Conservation (phyloP, 2,113 vertebrate species). For the Bos indicus region DNA sequence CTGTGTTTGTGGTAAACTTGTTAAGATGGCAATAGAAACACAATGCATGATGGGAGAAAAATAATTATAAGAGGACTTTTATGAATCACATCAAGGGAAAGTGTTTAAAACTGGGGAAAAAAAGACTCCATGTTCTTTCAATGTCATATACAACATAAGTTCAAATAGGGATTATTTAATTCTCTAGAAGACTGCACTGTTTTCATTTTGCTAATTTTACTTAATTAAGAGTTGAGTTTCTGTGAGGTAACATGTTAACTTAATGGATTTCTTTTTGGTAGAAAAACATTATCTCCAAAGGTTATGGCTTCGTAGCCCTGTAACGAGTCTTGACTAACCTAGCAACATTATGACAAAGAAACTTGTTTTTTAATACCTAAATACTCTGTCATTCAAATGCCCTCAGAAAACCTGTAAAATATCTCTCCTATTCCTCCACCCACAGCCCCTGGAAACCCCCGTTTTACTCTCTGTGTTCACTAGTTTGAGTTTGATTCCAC, state of each 20-base stretch:
- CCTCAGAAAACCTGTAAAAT: background rate
- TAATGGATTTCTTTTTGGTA: background rate
- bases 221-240: background rate
- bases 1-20: background rate
- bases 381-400: background rate
- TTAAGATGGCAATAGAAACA: background rate
- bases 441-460: background rate
- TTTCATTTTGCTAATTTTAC: background rate
- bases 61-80: background rate
- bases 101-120: background rate
- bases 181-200: background rate
- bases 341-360: background rate
- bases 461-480: background rate
- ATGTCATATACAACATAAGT: background rate
- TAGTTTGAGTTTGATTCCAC: background rate
- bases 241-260: background rate
- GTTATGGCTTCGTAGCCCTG: background rate
- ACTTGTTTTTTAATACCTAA: background rate
- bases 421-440: background rate
- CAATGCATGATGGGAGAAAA: background rate
- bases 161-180: constrained; percentile 10
- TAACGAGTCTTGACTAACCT: background rate
- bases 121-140: background rate
- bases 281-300: background rate
- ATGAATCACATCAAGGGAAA: background rate